Evolutionary conservation across 2,888 invertebrate species (phyloP), one percentile per base, ranked within the genome.

Genomic region (Oscheius myriophilus): DNA sequence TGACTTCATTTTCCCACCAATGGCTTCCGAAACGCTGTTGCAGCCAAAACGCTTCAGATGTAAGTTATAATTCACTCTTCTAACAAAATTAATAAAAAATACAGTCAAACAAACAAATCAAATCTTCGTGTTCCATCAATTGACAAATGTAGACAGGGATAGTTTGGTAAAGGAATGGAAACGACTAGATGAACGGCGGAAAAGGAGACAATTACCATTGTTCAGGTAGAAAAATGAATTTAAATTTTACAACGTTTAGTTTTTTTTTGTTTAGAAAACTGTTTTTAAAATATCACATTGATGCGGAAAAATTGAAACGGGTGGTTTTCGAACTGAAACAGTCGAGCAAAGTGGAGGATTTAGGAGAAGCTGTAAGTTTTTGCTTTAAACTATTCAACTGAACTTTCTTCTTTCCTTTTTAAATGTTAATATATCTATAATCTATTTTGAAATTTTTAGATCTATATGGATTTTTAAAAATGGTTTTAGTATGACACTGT

Each of bases 281-380:
- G 9, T 57, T 61, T 39, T 14, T 66, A 14, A 21, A 46, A 42
- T 58, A 18, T 46, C 66, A 66, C 23, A 14, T 18, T 1, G 12
- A 41, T 0, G n/a, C 57, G n/a, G 42, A 39, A 1, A 45, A 23
- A 4, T 14, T 33, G 9, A 23, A 41, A 45, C 25, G n/a, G n/a
- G 4, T 21, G 9, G 7, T 63, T 18, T 11, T 14, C 16, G 43
- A 41, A 18, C 26, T 63, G 18, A n/a, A 52, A 16, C 33, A 63
- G n/a, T 21, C 16, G 14, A 49, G 57, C 16, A n/a, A 18, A 14
- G 49, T 55, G 1, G 7, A 7, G 6, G 66, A 66, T 66, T 43
- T 66, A 1, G 66, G 66, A 57, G 66, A 66, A 46, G 66, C 66
- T 25, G 66, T 66, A 21, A 52, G 53, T 52, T 14, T 25, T 23